Evolutionary conservation across 2,113 vertebrate genomes (phyloP).

Genomic region (Garra rufa): DNA sequence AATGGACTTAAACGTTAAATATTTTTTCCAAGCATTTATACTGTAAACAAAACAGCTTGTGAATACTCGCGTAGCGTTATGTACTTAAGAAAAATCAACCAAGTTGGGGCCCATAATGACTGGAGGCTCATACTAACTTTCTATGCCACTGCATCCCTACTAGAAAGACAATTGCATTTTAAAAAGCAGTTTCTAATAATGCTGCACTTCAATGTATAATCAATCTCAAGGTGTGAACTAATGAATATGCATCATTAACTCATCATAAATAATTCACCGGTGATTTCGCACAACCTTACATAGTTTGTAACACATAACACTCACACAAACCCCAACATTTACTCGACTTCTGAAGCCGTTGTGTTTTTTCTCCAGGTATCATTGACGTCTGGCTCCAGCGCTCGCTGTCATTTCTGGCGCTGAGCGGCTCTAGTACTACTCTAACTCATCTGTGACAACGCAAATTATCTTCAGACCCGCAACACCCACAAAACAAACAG

Average conservation of each 20-base stretch:
- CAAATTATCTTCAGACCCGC: not conserved
- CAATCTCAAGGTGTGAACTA: not conserved
- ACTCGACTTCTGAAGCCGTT: not conserved
- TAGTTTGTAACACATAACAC: not conserved
- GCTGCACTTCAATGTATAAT: not conserved
- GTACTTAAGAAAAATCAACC: too few relatives aligned
- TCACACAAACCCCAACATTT: not conserved
- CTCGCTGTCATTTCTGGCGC: not conserved
- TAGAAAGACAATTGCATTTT: not conserved
- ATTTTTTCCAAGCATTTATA: too few relatives aligned
- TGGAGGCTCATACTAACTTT: too few relatives aligned
- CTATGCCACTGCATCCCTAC: too few relatives aligned
- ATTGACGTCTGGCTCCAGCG: too few relatives aligned
- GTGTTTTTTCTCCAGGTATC: not conserved
- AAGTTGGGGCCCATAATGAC: too few relatives aligned
- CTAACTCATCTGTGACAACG: not conserved
- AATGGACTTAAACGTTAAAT: too few relatives aligned
- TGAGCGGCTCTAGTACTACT: not conserved
- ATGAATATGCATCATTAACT: not conserved
- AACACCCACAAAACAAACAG: not conserved
- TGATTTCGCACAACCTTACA: not conserved
- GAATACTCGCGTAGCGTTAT: too few relatives aligned
- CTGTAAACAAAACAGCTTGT: too few relatives aligned
- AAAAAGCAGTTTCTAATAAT: not conserved
- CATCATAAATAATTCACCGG: not conserved